Base-by-base conservation (phyloP, 2,113 vertebrate genomes). In the Formicarius rufipectus region DNA sequence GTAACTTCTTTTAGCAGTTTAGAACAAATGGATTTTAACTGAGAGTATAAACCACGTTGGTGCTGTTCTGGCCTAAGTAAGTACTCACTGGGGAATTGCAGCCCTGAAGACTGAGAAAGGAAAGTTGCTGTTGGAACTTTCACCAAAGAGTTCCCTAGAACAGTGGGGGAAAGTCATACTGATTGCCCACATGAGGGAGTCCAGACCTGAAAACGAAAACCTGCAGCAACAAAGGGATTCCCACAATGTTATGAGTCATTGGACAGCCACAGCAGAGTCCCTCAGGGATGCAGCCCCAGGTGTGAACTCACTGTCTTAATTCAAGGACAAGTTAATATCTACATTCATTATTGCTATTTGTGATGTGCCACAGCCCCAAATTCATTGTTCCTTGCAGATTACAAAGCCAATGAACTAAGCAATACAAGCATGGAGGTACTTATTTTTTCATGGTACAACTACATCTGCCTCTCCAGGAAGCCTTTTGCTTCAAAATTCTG, bases 211-310 rank as follows among this genome's bases (percentile, higher is more conserved):
- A 86, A 95, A 50, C 10, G 45, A 78, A 92, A 90, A 80, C 30
- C 19, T 28, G 4, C 35, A 27, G 59, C 62, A 80, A 77, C 79
- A 94, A 89, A 97, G 85, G 83, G 85, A 93, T 93, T 97, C 96
- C 59, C 95, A 86, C 72, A 90, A 27, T 0, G 5, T 84, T 84
- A 50, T 95, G 86, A 94, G 60, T 97, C 95, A 95, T 0, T 14
- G 42, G 17, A 24, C 6, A 12, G 55, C 35, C 28, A 73, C 2
- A 3, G 68, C 42, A 77, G 42, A 28, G 82, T 94, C 90, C 67
- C 86, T 77, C 22, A 42, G 56, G 49, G 55, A 42, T 17, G 4
- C 28, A 63, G 79, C 27, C 79, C 49, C 84, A 68, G 22, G 74
- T 77, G 67, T 69, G 27, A 86, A 62, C 56, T 84, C 50, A 18